Base-by-base conservation (phyloP, 2,797 vertebrate species). In the Dendrocincla fuliginosa region DNA sequence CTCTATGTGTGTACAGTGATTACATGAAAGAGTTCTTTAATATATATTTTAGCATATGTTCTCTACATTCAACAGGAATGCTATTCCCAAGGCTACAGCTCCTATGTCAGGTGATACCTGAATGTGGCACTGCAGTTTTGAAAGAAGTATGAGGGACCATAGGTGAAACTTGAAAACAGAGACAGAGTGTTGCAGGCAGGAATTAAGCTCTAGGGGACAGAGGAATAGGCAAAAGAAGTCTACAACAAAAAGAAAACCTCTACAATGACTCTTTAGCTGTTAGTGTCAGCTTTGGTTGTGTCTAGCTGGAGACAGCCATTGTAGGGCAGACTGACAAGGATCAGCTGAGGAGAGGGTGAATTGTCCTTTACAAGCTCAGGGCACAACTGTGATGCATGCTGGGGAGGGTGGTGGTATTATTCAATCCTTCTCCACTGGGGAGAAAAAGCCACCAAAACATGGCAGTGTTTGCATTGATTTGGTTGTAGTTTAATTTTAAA, bases 251-350 rank as follows among this genome's bases (percentile, higher is more conserved):
- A 32, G 11, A 68, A 69, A 55, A 32, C 30, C 5, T 85, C n/a
- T 79, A 9, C 35, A 47, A 20, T 67, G 68, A 57, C 30, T 10
- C 20, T 69, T 65, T 18, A 76, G 0, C 35, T 83, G 84, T 73
- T 89, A 87, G 47, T 46, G 75, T 90, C 61, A 39, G 47, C 49
- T 47, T 73, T 50, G 74, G 44, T 41, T 67, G 49, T 89, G 41
- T 78, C 52, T 49, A 30, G 1, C 39, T 56, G 63, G 69, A 71
- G 61, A 39, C 35, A 41, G 52, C 27, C 10, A 10, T 41, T 39
- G 42, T 30, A 90, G 37, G 39, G 35, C 69, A 85, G 37, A 35
- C 6, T 73, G 85, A 50, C 46, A 83, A 63, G 63, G 56, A 39
- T 87, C 65, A 79, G 25, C 16, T 23, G 44, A 44, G 42, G 28